These are phyloP conservation scores for Adelphocoris suturalis DNA, from an alignment of 2,888 invertebrate species.

Conservation along the genomic window DNA sequence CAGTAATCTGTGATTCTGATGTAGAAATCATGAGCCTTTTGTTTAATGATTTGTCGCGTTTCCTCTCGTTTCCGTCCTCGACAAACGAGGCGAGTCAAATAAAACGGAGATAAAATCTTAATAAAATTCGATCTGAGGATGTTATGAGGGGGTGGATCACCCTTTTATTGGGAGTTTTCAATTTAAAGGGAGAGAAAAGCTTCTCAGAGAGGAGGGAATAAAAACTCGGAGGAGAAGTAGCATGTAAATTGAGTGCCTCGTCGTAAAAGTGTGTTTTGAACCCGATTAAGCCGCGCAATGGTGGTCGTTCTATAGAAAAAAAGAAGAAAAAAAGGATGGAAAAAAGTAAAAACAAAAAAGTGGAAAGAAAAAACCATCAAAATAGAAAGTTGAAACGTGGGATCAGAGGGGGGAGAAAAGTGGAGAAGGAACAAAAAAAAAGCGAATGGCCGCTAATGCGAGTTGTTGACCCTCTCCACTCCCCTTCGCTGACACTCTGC, in stretches of 20 bases:
- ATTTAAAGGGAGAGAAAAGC: not conserved
- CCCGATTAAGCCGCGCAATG: not conserved
- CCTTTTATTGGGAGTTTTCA: not conserved
- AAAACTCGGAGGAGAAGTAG: not conserved
- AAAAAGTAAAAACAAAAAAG: not conserved
- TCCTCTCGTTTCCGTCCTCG: no score
- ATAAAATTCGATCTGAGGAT: not conserved
- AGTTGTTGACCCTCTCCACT: not conserved
- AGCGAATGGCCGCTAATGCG: slow-evolving; percentile 15
- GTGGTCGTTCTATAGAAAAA: not conserved
- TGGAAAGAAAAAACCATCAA: slow-evolving; percentile 10
- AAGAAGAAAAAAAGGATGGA: not conserved
- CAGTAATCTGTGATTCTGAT: no score
- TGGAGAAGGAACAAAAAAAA: not conserved
- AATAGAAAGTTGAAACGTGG: slow-evolving; percentile 24
- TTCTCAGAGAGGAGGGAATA: not conserved
- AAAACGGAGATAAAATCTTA: not conserved
- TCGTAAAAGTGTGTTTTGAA: slow-evolving; percentile 9
- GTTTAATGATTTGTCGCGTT: no score
- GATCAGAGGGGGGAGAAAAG: not conserved
- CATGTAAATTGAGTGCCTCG: slow-evolving; percentile 3
- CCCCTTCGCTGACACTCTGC: not conserved
- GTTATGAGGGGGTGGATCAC: not conserved
- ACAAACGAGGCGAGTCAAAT: not conserved
- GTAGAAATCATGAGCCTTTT: no score